Percentiles rank a stretch among this genome's conserved stretches.
Evolutionary conservation across 2,797 vertebrate species (phyloP).

Genomic region (Myiotriccus ornatus): DNA sequence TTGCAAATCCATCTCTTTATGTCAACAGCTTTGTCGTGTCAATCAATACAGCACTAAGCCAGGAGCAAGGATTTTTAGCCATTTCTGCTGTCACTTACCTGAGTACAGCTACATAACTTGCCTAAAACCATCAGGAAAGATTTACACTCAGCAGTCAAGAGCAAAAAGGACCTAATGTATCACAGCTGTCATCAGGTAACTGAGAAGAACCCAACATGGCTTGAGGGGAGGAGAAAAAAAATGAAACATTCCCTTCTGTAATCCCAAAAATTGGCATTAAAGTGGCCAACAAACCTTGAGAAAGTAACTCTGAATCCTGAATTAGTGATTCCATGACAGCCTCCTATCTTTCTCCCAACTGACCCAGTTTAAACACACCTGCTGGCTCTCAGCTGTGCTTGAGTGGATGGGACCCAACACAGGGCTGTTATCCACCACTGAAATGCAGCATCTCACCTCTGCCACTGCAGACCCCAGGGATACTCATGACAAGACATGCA

Average conservation of each 20-base stretch:
- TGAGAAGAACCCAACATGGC: neutral
- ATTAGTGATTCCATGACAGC: neutral
- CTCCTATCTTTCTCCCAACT: neutral
- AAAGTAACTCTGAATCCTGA: neutral
- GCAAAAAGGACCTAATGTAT: neutral
- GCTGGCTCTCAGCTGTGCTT: neutral
- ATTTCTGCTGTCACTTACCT: neutral
- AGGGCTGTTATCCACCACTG: neutral
- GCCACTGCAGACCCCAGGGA: neutral
- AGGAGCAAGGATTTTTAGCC: neutral
- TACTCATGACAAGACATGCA: neutral
- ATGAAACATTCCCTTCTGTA: neutral
- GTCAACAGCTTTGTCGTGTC: neutral
- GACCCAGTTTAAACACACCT: neutral
- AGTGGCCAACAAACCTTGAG: neutral
- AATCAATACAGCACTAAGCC: neutral
- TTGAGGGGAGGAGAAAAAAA: neutral
- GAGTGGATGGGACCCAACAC: neutral
- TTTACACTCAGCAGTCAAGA: slow-evolving; percentile 11
- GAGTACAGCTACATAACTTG: neutral
- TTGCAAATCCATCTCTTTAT: neutral
- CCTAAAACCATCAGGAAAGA: neutral
- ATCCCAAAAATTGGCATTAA: neutral
- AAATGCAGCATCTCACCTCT: neutral
- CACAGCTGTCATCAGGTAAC: slow-evolving; percentile 22